Evolutionary conservation across 2,888 invertebrate genomes (phyloP).

Genomic region (Lasioglossum calceatum): DNA sequence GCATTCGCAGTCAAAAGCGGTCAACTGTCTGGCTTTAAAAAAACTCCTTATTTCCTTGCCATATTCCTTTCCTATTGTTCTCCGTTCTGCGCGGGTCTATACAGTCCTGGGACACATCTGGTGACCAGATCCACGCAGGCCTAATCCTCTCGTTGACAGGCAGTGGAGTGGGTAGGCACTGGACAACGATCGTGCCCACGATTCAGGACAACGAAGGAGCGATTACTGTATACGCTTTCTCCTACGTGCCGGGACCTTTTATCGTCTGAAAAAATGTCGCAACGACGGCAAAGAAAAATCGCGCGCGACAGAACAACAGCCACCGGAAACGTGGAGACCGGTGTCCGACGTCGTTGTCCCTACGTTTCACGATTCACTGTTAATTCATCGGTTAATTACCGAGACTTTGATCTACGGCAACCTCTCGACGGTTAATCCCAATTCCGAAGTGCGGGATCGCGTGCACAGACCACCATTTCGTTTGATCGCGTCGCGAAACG

Average conservation of each 20-base stretch:
- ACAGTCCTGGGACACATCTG: too few relatives aligned
- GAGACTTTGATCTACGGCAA: constrained; percentile 36
- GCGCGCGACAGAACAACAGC: background rate
- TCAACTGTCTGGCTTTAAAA: too few relatives aligned
- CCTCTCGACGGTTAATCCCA: background rate
- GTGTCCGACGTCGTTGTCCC: background rate
- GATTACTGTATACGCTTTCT: constrained; percentile 24
- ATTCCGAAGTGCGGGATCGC: constrained; percentile 17
- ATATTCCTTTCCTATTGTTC: too few relatives aligned
- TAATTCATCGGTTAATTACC: constrained; percentile 50
- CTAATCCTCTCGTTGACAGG: too few relatives aligned
- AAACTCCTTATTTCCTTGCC: too few relatives aligned
- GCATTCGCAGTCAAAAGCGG: too few relatives aligned
- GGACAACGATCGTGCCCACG: too few relatives aligned
- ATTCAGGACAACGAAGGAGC: too few relatives aligned
- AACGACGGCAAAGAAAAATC: background rate
- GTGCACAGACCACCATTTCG: background rate
- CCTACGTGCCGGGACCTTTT: background rate
- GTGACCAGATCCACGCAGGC: too few relatives aligned
- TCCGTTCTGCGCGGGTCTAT: too few relatives aligned
- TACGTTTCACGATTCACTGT: constrained; percentile 20
- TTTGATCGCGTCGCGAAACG: constrained; percentile 38
- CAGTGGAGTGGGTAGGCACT: too few relatives aligned
- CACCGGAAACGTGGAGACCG: background rate
- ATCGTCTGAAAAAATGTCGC: too few relatives aligned